A percentile compares a stretch with the other conserved stretches of the same genome.
phyloP scores from a whole-genome alignment of 2,113 vertebrate species.

The Petrocephalus zakoni region DNA sequence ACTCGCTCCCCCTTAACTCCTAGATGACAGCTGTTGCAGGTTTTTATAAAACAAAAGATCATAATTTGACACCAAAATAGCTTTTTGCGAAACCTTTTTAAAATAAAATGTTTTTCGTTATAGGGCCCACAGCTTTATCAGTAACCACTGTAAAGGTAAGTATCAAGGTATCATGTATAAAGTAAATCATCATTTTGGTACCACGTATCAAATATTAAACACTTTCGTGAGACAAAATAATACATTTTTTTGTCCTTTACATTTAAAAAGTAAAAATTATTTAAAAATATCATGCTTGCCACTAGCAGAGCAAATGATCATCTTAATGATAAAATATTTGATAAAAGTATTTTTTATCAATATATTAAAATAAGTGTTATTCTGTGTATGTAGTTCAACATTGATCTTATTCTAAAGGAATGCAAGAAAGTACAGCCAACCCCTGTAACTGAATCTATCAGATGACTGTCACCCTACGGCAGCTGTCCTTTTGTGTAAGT shows the following conservation, averaged over 20 bases:
- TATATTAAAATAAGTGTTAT: background rate
- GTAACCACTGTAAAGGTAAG: slow-evolving; percentile 74
- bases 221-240: background rate
- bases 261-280: background rate
- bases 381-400: background rate
- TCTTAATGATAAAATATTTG: background rate
- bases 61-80: background rate
- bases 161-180: background rate
- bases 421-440: background rate
- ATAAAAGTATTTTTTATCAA: background rate
- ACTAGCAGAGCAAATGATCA: background rate
- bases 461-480: background rate
- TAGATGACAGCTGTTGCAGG: background rate
- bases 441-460: background rate
- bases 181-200: background rate
- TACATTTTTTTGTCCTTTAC: background rate
- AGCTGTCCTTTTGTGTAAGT: background rate
- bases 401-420: background rate
- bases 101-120: background rate
- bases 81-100: background rate
- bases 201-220: background rate
- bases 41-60: background rate
- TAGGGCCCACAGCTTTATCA: slow-evolving; percentile 55
- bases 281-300: background rate
- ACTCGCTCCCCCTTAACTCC: background rate